Percentiles rank a stretch among this genome's conserved stretches.
phyloP scores from a whole-genome alignment of 2,113 vertebrate species.

The Rattus norvegicus region DNA sequence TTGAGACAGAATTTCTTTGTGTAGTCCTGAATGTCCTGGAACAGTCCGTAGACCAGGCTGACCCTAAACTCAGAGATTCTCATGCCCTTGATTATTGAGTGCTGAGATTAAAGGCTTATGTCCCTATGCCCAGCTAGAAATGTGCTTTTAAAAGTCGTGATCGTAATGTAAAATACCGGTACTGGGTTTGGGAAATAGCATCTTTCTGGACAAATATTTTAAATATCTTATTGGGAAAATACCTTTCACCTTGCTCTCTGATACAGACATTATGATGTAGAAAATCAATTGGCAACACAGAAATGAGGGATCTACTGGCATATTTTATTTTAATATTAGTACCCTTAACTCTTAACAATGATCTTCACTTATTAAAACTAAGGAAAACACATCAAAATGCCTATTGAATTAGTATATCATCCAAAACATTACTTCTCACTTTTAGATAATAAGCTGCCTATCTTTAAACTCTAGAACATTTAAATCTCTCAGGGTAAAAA shows the following conservation, averaged over 20 bases:
- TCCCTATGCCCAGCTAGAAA: not conserved
- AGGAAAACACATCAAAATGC: not conserved
- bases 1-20: not conserved
- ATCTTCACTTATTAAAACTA: slow-evolving; percentile 48
- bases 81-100: not conserved
- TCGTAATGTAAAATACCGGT: not conserved
- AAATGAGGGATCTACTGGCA: not conserved
- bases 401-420: not conserved
- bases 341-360: not conserved
- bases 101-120: not conserved
- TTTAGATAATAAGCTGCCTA: not conserved
- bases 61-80: not conserved
- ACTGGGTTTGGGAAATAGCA: not conserved
- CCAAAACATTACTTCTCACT: slow-evolving; percentile 17
- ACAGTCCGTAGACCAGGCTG: not conserved
- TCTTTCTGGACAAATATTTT: slow-evolving; percentile 28
- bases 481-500: not conserved
- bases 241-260: not conserved
- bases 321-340: not conserved
- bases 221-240: slow-evolving; percentile 49
- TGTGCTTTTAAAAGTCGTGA: not conserved
- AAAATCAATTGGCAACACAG: not conserved
- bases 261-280: not conserved
- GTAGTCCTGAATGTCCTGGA: not conserved
- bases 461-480: slow-evolving; percentile 16